Percentiles rank a stretch among this genome's conserved stretches.
Evolutionary conservation across 1,140 invertebrate species (phyloP).

Genomic region (Apolygus lucorum): DNA sequence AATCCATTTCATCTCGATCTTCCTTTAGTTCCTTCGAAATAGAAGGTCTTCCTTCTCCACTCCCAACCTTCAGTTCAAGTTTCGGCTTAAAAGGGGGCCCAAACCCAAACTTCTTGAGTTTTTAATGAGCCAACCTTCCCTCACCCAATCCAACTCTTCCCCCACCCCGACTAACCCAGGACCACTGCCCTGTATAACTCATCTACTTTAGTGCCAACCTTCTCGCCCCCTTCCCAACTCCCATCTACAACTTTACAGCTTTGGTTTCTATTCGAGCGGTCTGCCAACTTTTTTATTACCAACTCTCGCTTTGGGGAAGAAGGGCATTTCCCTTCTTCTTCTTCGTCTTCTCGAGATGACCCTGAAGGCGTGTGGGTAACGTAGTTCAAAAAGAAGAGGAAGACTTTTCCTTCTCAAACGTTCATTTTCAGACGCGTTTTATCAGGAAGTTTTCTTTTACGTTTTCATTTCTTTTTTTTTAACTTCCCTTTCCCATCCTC

Average conservation of each 20-base stretch:
- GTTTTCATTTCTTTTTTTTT: not conserved
- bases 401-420: not conserved
- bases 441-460: not conserved
- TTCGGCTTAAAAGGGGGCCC: too few species aligned
- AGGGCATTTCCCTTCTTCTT: too few species aligned
- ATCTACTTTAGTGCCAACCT: not conserved
- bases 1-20: too few species aligned
- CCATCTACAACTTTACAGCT: constrained; percentile 1
- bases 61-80: too few species aligned
- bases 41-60: too few species aligned
- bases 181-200: not conserved
- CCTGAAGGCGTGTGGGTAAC: not conserved
- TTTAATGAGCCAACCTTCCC: not conserved
- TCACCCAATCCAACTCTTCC: not conserved
- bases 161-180: not conserved
- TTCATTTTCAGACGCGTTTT: not conserved
- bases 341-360: not conserved
- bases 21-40: too few species aligned
- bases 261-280: not conserved
- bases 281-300: not conserved
- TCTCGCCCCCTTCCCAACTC: not conserved
- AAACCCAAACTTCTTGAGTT: not conserved
- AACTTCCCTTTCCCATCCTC: not conserved
- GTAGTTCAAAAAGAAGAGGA: not conserved
- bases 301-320: not conserved